Base-by-base conservation (phyloP, 1,140 invertebrate species). In the Dryas iulia region DNA sequence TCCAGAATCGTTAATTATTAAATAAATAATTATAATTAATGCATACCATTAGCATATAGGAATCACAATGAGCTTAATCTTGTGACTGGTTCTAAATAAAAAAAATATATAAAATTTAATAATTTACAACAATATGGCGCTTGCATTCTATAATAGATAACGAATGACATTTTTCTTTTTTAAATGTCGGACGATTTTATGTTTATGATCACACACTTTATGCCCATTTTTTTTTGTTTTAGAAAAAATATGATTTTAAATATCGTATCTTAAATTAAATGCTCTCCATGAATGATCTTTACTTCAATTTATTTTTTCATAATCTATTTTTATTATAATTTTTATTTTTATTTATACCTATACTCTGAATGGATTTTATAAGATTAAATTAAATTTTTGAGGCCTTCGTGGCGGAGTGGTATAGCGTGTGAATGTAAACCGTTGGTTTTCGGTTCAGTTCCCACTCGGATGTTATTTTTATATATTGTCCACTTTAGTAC, bases 81-180 rank as follows among this genome's bases (percentile, higher is more conserved):
- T 14, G 33, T 14, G 5, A 39, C 33, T 14, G n/a, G n/a, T n/a
- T 14, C 5, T n/a, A n/a, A 39, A 7, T 39, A 39, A 39, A 39
- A 47, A 47, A 18, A 47, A 0, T 35, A 11, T n/a, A n/a, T n/a
- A n/a, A n/a, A n/a, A n/a, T 66, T 59, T 52, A 11, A 39, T 62
- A 62, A 62, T 61, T 31, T 61, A 62, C 39, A 14, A 58, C 58
- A 47, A 58, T 56, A 47, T 57, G 66, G 66, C 66, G 59, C 66
- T 52, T 61, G 64, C 64, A 59, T 59, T 66, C 33, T 14, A 61
- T 61, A 52, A 26, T 24, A 25, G 11, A 52, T 62, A 28, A 53
- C 7, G 24, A 11, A 28, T 52, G 59, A 52, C 52, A 33, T 60
- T 21, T 31, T 30, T 54, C 18, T 47, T n/a, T 58, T 24, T 57